Evolutionary conservation across 2,888 invertebrate genomes (phyloP).

Genomic region (Bombylius major): DNA sequence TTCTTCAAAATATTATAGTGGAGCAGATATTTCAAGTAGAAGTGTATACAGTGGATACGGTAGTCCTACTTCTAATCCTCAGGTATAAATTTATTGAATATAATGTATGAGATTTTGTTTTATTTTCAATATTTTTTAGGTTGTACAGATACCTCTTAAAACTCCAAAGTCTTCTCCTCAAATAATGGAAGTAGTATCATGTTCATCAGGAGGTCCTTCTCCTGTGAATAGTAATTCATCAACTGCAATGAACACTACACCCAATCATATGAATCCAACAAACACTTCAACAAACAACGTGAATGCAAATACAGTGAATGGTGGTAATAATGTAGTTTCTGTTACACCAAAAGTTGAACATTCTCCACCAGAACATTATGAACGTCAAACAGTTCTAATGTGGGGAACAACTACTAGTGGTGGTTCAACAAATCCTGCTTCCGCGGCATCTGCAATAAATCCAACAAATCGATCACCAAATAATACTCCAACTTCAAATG

Average conservation of each 20-base stretch:
- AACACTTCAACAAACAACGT: slow-evolving; percentile 1
- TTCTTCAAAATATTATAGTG: slow-evolving; percentile 42
- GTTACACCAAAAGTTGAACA: slow-evolving; percentile 34
- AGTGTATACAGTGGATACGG: slow-evolving; percentile 32
- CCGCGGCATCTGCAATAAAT: slow-evolving; percentile 15
- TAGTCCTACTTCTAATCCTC: slow-evolving; percentile 34
- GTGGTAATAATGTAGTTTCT: slow-evolving; percentile 12
- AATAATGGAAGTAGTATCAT: slow-evolving; percentile 36
- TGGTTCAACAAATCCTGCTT: slow-evolving; percentile 14
- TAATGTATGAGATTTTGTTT: not conserved
- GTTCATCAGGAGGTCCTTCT: slow-evolving; percentile 35
- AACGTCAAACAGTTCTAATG: slow-evolving; percentile 84
- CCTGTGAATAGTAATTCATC: slow-evolving; percentile 23
- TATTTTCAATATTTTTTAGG: not conserved
- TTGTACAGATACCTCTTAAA: slow-evolving; percentile 29
- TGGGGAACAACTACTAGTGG: slow-evolving; percentile 55
- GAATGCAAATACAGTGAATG: slow-evolving; percentile 9
- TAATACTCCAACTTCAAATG: slow-evolving; percentile 34
- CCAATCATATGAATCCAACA: slow-evolving; percentile 10
- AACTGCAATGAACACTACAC: slow-evolving; percentile 11
- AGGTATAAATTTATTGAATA: slow-evolving; percentile 21
- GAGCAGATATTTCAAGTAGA: slow-evolving; percentile 36
- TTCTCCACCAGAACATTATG: slow-evolving; percentile 32
- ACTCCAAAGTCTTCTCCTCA: slow-evolving; percentile 37
- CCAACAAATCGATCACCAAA: slow-evolving; percentile 31